Evolutionary conservation across 2,113 vertebrate species (phyloP), one percentile per base, ranked within the genome.

Genomic region (Tylochromis polylepis): DNA sequence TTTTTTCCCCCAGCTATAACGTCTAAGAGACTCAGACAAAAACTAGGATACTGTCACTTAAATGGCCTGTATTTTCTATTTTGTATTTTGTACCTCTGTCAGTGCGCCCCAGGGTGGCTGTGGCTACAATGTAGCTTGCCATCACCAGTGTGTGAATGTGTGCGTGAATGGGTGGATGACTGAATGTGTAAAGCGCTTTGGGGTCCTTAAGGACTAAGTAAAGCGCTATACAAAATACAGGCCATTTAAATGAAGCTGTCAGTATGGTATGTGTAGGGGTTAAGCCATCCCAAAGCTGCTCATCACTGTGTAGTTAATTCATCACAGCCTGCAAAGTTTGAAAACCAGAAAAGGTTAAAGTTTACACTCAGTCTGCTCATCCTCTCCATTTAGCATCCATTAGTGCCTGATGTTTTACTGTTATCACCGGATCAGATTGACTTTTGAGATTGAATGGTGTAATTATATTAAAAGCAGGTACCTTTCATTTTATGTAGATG

Each of bases 161-260:
- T n/a, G n/a, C n/a, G n/a, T n/a, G n/a, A n/a, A n/a, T n/a, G n/a
- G n/a, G n/a, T n/a, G n/a, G n/a, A n/a, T n/a, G n/a, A n/a, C n/a
- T n/a, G n/a, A n/a, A n/a, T n/a, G n/a, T n/a, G n/a, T n/a, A n/a
- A n/a, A n/a, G n/a, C n/a, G n/a, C n/a, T n/a, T n/a, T n/a, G n/a
- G n/a, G n/a, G n/a, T n/a, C n/a, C n/a, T n/a, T n/a, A n/a, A n/a
- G n/a, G n/a, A n/a, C n/a, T n/a, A n/a, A n/a, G n/a, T n/a, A n/a
- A n/a, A n/a, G n/a, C n/a, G n/a, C n/a, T n/a, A n/a, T n/a, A n/a
- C n/a, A n/a, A n/a, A n/a, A n/a, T n/a, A n/a, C n/a, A n/a, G n/a
- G n/a, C n/a, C n/a, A n/a, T n/a, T n/a, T n/a, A n/a, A n/a, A 91
- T 85, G 81, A 67, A 90, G 55, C 46, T 5, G 43, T 92, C 82